Conservation (phyloP, 2,113 vertebrate species). For the Gobiocypris rarus region DNA sequence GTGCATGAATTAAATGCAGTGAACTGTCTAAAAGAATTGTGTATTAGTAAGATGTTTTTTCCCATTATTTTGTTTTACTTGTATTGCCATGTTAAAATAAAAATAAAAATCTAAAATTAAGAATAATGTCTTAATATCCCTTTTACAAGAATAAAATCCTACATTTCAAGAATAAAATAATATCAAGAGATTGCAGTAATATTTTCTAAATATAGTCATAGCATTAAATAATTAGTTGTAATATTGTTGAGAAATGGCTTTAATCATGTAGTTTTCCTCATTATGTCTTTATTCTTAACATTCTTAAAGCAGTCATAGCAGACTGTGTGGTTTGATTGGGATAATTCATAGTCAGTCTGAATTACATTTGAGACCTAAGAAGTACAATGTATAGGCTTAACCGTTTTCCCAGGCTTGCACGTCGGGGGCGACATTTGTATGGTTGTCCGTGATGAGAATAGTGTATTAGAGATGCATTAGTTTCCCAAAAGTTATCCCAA, state of each 20-base stretch:
- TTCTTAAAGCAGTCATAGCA: not conserved
- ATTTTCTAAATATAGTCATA: not conserved
- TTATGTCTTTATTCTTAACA: not conserved
- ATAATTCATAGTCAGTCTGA: not conserved
- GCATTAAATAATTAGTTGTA: not conserved
- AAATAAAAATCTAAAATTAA: no score
- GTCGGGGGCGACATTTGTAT: not conserved
- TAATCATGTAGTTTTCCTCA: not conserved
- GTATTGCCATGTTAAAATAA: not conserved
- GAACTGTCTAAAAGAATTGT: not conserved
- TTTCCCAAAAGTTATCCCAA: constrained; percentile 43
- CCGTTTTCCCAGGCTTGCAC: not conserved
- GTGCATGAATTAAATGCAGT: not conserved
- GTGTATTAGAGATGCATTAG: constrained; percentile 53
- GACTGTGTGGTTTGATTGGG: not conserved
- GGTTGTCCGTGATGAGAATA: constrained; percentile 44
- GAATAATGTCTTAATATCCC: not conserved
- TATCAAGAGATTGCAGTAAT: not conserved
- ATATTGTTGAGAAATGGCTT: not conserved
- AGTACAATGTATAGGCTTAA: not conserved
- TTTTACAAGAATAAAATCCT: not conserved
- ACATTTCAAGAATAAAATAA: not conserved
- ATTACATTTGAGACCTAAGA: not conserved
- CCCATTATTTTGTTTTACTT: not conserved
- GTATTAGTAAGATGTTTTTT: not conserved